These are phyloP conservation scores for Ischnura elegans DNA, from an alignment of 2,888 invertebrate species.

Conservation along the genomic window DNA sequence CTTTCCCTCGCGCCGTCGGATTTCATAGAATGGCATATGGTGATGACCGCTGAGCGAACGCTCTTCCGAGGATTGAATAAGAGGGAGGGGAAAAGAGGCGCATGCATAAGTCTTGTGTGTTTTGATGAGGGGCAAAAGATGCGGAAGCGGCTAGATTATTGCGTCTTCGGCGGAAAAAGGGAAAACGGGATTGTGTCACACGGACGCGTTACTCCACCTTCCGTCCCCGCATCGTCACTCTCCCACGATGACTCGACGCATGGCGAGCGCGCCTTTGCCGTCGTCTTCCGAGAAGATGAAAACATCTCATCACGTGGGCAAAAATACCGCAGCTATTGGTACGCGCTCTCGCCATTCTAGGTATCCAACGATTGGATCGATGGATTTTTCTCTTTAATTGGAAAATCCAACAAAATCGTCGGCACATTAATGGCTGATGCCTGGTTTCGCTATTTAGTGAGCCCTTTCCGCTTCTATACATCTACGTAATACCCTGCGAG, in stretches of 20 bases:
- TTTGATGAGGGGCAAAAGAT: not conserved
- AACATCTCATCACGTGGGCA: not conserved
- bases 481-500: no score
- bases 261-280: not conserved
- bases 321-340: not conserved
- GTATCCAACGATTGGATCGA: no score
- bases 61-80: not conserved
- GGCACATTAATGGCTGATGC: no score
- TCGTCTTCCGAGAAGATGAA: not conserved
- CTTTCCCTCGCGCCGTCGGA: not conserved
- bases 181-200: not conserved
- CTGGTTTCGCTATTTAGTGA: no score
- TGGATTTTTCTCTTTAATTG: no score
- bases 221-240: not conserved
- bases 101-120: not conserved
- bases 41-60: conserved; percentile 9
- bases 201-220: not conserved
- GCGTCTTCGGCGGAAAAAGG: not conserved
- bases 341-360: no score
- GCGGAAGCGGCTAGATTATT: conserved; percentile 1
- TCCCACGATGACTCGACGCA: not conserved
- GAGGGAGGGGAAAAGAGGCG: no score
- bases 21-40: not conserved
- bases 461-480: no score
- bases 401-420: no score